Percentiles rank a stretch among this genome's conserved stretches.
Conservation (phyloP, 1,140 invertebrate genomes). For the Mylabris phalerata region DNA sequence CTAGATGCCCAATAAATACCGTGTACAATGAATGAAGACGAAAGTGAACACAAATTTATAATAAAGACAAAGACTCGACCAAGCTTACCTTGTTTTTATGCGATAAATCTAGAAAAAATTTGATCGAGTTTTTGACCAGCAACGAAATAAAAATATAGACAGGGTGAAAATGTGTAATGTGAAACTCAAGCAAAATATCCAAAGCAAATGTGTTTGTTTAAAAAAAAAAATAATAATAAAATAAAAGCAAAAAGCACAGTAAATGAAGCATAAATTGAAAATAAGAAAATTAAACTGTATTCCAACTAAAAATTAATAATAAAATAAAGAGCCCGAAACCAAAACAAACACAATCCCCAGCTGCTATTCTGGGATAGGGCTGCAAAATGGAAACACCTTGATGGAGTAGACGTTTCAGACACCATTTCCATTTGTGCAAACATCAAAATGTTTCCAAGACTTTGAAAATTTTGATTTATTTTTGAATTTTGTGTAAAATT, state of each 20-base stretch:
- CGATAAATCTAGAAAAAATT: too few species aligned
- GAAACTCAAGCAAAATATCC: slow-evolving; percentile 26
- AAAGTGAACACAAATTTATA: slow-evolving; percentile 32
- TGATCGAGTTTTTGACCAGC: too few species aligned
- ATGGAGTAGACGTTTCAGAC: slow-evolving; percentile 39
- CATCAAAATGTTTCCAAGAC: slow-evolving; percentile 48
- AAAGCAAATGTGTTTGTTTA: slow-evolving; percentile 12
- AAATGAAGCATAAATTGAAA: slow-evolving; percentile 25
- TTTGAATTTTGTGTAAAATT: not conserved
- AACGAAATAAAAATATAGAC: too few species aligned
- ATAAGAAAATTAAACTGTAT: not conserved
- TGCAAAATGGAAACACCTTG: slow-evolving; percentile 46
- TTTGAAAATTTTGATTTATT: slow-evolving; percentile 1
- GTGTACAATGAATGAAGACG: slow-evolving; percentile 13
- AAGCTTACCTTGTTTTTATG: too few species aligned
- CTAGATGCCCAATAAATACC: slow-evolving; percentile 1
- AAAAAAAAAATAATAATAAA: too few species aligned
- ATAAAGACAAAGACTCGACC: slow-evolving; percentile 17
- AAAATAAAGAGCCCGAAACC: slow-evolving; percentile 33
- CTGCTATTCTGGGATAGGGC: slow-evolving; percentile 28
- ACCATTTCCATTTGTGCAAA: slow-evolving; percentile 22
- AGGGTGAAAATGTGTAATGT: slow-evolving; percentile 7
- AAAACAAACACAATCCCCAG: slow-evolving; percentile 39
- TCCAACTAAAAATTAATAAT: not conserved
- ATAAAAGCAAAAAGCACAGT: slow-evolving; percentile 25